Evolutionary conservation across 1,140 invertebrate species (phyloP), one percentile per base, ranked within the genome.

Genomic region (Drosophila punjabiensis): DNA sequence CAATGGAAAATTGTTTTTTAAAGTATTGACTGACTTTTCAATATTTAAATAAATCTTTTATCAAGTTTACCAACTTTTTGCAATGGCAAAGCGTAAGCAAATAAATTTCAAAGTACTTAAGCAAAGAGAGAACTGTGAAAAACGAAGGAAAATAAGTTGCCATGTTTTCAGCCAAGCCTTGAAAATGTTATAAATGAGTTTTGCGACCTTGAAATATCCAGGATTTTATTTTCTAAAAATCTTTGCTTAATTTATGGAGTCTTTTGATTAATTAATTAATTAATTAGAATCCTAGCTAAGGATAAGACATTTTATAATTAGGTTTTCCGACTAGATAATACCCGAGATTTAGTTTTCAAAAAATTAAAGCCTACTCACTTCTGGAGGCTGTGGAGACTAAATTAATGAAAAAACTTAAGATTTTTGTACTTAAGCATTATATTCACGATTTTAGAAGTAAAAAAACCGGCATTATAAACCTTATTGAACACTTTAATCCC

Each of bases 11-110:
- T 33, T 33, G 32, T 39, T 53, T 41, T 28, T 73, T 41, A 24
- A 68, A 55, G 37, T 45, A 41, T 48, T 56, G 32, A 43, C 28
- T 48, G 11, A 5, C 10, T 48, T 16, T 66, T 32, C 20, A 7
- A 18, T 47, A 45, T 37, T 37, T 5, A 65, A 41, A 65, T 60
- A 60, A 45, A 60, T 64, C 33, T 64, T 39, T 18, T 20, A 59
- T 28, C 20, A 37, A 67, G 41, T 53, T 45, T 28, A 1, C 7
- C 1, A 37, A 55, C 24, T 55, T 37, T 69, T 52, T 50, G 24
- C n/a, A 18, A 63, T 33, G 10, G 10, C 18, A 61, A 61, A 35
- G 10, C 28, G 14, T 43, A 18, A 5, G 7, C 24, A 45, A 28
- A 33, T 64, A 45, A 45, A 66, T 63, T 28, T 33, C 11, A 18